phyloP scores from a whole-genome alignment of 2,888 invertebrate species.

The Epinotia brunnichana region DNA sequence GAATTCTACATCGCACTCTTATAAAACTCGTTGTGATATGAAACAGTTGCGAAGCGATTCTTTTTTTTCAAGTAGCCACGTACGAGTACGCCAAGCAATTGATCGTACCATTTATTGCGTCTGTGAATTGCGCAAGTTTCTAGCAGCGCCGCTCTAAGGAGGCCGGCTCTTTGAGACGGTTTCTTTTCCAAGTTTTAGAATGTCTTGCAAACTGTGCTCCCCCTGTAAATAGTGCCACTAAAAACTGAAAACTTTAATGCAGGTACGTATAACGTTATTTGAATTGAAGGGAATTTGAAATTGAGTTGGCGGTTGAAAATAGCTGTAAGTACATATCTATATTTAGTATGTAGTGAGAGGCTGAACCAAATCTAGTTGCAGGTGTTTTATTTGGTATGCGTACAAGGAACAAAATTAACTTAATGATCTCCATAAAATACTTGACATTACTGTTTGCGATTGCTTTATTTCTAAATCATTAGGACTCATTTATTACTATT shows the following conservation, averaged over 20 bases:
- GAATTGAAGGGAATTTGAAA: slow-evolving; percentile 37
- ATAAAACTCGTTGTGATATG: slow-evolving; percentile 36
- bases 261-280: slow-evolving; percentile 43
- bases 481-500: slow-evolving; percentile 6
- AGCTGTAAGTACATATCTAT: neutral
- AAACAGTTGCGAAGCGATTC: slow-evolving; percentile 62
- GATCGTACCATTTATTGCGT: slow-evolving; percentile 78
- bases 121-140: slow-evolving; percentile 74
- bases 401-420: slow-evolving; percentile 6
- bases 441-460: neutral
- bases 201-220: slow-evolving; percentile 59
- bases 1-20: slow-evolving; percentile 12
- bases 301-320: slow-evolving; percentile 11
- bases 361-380: neutral
- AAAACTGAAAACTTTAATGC: slow-evolving; percentile 44
- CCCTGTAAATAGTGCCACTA: slow-evolving; percentile 46
- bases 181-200: slow-evolving; percentile 77
- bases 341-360: neutral
- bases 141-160: slow-evolving; percentile 64
- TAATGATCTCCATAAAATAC: slow-evolving; percentile 17
- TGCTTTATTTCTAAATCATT: slow-evolving; percentile 13
- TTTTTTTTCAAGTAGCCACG: slow-evolving; percentile 65
- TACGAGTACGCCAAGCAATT: slow-evolving; percentile 63
- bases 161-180: slow-evolving; percentile 65
- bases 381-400: neutral